Percentiles rank a stretch among this genome's conserved stretches.
Conservation (phyloP, 2,797 vertebrate genomes). For the Dicrostonyx torquatus region DNA sequence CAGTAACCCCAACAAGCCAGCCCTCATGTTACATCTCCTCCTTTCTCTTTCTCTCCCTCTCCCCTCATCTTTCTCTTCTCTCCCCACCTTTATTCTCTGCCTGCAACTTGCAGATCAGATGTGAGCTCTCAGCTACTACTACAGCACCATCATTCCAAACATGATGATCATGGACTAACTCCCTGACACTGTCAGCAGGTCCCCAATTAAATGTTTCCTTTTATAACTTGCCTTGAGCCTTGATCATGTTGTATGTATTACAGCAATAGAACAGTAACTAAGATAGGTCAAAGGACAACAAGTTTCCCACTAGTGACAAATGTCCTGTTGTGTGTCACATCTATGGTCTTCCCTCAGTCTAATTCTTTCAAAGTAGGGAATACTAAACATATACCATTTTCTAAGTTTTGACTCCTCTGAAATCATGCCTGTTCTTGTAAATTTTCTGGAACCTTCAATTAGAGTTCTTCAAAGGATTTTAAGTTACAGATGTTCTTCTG, state of each 20-base stretch:
- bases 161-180: background rate
- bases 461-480: background rate
- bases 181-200: background rate
- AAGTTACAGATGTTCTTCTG: background rate
- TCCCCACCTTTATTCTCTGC: background rate
- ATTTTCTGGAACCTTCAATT: background rate
- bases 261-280: background rate
- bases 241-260: background rate
- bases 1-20: too few species aligned
- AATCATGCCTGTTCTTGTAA: background rate
- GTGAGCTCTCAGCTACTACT: background rate
- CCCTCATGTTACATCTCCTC: too few species aligned
- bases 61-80: background rate
- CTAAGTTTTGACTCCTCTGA: slow-evolving; percentile 12
- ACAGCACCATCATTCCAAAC: background rate
- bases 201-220: background rate
- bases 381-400: background rate
- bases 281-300: background rate
- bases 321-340: background rate
- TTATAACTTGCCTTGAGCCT: background rate
- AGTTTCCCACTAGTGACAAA: background rate
- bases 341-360: background rate
- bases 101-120: background rate
- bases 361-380: background rate
- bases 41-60: background rate